Evolutionary conservation across 2,797 vertebrate genomes (phyloP).

Genomic region (Scolopax bukidnonensis): DNA sequence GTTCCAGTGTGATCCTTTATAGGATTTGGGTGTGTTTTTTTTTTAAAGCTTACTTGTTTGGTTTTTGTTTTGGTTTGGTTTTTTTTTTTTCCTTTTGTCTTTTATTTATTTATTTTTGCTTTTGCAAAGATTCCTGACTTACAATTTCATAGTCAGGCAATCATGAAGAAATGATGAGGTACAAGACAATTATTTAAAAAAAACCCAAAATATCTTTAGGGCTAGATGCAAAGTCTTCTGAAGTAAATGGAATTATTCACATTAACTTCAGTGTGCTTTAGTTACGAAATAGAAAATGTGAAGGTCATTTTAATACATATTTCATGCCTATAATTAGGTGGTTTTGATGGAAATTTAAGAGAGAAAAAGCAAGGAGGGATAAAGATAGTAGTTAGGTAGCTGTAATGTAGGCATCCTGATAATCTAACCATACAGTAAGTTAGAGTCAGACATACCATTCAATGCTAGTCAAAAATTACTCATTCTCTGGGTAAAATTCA

Average conservation of each 20-base stretch:
- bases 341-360: not conserved
- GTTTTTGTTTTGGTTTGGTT: not conserved
- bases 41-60: too few species aligned
- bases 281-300: not conserved
- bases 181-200: not conserved
- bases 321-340: not conserved
- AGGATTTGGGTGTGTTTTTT: not conserved
- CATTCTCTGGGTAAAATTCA: conserved; percentile 34
- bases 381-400: not conserved
- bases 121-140: not conserved
- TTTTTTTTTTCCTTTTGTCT: not conserved
- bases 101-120: not conserved
- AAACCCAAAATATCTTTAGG: not conserved
- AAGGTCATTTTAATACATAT: conserved; percentile 6
- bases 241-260: not conserved
- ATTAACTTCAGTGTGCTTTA: not conserved
- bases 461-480: conserved; percentile 7
- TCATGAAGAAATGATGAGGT: not conserved
- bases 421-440: not conserved
- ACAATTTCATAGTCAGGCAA: not conserved
- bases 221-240: not conserved
- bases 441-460: not conserved
- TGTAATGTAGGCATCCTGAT: not conserved
- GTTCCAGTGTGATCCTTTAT: not conserved
- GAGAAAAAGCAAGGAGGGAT: not conserved